phyloP scores from a whole-genome alignment of 2,888 invertebrate species.

The Lithophane ornitopus region DNA sequence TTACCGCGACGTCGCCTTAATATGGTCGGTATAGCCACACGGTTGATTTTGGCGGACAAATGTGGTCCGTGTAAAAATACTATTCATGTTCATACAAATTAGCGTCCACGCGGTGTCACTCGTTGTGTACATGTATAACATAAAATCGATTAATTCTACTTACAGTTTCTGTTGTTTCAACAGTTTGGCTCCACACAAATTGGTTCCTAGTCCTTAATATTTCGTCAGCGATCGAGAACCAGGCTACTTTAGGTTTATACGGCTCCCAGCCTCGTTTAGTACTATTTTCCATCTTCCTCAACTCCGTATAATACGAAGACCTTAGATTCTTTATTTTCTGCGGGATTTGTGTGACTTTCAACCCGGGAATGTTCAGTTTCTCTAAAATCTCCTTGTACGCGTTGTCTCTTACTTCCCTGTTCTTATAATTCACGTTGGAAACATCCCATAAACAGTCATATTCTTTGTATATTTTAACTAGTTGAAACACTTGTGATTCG shows the following conservation, averaged over 20 bases:
- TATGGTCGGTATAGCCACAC: no score
- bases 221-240: constrained; percentile 34
- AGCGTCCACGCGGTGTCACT: neutral
- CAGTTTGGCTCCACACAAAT: neutral
- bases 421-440: constrained; percentile 16
- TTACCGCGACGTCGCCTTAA: no score
- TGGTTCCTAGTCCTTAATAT: constrained; percentile 3
- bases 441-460: constrained; percentile 36
- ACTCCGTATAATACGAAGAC: constrained; percentile 33
- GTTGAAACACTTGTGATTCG: constrained; percentile 21
- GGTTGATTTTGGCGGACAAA: no score
- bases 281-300: constrained; percentile 37
- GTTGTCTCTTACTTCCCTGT: constrained; percentile 17
- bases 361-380: constrained; percentile 26
- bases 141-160: constrained; percentile 4
- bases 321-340: constrained; percentile 52
- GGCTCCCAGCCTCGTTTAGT: constrained; percentile 13
- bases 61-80: neutral
- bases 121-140: neutral
- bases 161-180: constrained; percentile 17
- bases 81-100: neutral
- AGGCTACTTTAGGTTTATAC: constrained; percentile 38
- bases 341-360: constrained; percentile 22
- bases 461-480: constrained; percentile 38
- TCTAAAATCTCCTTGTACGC: constrained; percentile 30